Base-by-base conservation (phyloP, 2,113 vertebrate species). In the Oncorhynchus tshawytscha region DNA sequence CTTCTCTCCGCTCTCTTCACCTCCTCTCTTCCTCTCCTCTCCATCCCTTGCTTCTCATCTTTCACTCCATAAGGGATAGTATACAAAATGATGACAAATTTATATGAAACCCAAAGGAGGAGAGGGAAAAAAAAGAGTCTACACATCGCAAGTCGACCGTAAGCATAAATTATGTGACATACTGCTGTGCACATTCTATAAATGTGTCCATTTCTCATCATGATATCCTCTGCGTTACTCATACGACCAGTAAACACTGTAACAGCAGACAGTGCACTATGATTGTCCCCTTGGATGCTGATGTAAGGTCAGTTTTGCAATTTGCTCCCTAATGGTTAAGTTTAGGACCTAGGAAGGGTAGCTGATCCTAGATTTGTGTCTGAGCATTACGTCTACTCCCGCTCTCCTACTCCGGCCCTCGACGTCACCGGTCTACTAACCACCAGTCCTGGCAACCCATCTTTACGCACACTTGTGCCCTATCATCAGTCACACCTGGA, bases 71-170 rank as follows among this genome's bases (percentile, higher is more conserved):
- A 75, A 70, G 74, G 87, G 87, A 18, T 54, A 45, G 81, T 81
- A 69, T 77, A 70, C 72, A 82, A 93, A 92, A 93, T 91, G 87
- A 92, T 90, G 83, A 93, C 90, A 92, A 94, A 94, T 92, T 88
- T 87, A 88, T 90, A 82, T 73, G 80, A 88, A 81, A 86, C 81
- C 69, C 78, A 84, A 77, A 64, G 67, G 77, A 65, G 20, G 49
- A 31, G 18, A 51, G 75, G 72, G 25, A 25, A 27, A 77, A 73
- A 72, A 75, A 18, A 71, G 39, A 24, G n/a, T 74, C 77, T 71
- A 75, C 77, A 82, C 81, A 64, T 81, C 5, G 73, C 70, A 29
- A 75, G 75, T 77, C 72, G 76, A 80, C 80, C 67, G 74, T 77
- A 78, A 83, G 84, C 84, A 90, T 83, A 87, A 89, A 86, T 89